Evolutionary conservation across 2,113 vertebrate species (phyloP).

Genomic region (Nipponia nippon): DNA sequence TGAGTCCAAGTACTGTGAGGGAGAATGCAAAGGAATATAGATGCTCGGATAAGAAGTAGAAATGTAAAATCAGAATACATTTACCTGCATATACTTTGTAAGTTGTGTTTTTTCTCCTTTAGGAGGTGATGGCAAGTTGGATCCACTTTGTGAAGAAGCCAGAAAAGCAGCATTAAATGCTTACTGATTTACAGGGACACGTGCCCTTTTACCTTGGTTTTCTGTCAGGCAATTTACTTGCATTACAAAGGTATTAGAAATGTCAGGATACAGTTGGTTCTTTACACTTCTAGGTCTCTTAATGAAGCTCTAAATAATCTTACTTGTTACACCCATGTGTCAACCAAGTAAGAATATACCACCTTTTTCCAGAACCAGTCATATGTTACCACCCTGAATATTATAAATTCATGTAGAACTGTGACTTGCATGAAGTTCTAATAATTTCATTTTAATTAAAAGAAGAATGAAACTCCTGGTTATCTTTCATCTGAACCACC

Average conservation of each 20-base stretch:
- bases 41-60: neutral
- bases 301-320: neutral
- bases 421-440: neutral
- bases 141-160: constrained; percentile 74
- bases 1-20: neutral
- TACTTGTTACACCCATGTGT: neutral
- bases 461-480: neutral
- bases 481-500: too few species aligned
- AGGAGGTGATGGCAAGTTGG: constrained; percentile 78
- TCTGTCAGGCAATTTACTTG: neutral
- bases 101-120: neutral
- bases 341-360: neutral
- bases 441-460: neutral
- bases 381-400: neutral
- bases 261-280: neutral
- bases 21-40: neutral
- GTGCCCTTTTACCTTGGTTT: neutral
- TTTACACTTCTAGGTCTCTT: neutral
- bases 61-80: neutral
- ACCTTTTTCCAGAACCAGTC: neutral
- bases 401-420: neutral
- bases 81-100: neutral
- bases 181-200: constrained; percentile 1
- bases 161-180: constrained; percentile 70
- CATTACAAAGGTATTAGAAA: neutral